Percentiles rank a stretch among this genome's conserved stretches.
Conservation (phyloP, 2,113 vertebrate genomes). For the Mungos mungo region DNA sequence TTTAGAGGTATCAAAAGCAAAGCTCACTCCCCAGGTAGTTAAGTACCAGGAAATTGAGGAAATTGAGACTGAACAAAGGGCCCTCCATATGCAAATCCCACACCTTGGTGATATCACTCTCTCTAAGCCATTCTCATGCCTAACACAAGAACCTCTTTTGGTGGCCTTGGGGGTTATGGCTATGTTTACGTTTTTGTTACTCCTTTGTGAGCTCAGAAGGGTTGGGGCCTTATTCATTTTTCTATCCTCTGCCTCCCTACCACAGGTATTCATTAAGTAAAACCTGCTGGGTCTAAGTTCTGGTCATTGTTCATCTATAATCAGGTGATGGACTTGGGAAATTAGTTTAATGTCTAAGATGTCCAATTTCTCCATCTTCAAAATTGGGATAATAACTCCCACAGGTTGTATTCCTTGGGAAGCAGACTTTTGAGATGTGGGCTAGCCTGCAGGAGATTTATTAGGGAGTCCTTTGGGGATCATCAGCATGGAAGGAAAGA, state of each 20-base stretch:
- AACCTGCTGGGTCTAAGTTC: not conserved
- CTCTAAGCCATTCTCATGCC: not conserved
- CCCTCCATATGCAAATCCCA: not conserved
- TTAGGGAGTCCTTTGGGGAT: not conserved
- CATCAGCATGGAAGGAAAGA: not conserved
- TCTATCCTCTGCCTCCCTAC: not conserved
- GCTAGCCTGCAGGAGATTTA: not conserved
- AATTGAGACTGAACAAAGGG: not conserved
- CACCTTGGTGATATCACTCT: not conserved
- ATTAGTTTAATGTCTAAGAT: not conserved
- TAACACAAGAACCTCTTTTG: not conserved
- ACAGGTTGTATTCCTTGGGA: not conserved
- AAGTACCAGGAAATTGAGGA: not conserved
- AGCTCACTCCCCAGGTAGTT: not conserved
- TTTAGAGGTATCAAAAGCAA: slow-evolving; percentile 16
- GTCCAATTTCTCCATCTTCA: slow-evolving; percentile 12
- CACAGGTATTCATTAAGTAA: not conserved
- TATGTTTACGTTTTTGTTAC: not conserved
- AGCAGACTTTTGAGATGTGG: not conserved
- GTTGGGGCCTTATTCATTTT: not conserved
- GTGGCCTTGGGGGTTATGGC: not conserved
- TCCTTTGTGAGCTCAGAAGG: not conserved
- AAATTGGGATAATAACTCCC: not conserved
- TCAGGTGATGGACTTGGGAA: not conserved
- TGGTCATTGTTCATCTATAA: not conserved